These are phyloP conservation scores for Apodemia mormo DNA, from an alignment of 2,888 invertebrate species.

Conservation along the genomic window DNA sequence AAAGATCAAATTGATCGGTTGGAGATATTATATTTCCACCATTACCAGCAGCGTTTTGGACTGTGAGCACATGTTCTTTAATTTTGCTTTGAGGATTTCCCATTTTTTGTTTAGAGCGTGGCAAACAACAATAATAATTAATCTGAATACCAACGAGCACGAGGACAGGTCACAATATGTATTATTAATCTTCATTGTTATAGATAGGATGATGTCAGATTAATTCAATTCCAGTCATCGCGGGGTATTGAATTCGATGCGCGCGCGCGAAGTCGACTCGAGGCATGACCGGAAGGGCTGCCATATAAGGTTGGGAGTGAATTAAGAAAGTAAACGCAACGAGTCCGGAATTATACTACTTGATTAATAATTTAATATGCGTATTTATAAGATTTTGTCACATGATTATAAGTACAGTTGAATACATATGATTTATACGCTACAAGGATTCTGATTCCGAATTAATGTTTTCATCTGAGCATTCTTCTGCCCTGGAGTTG, in stretches of 20 bases:
- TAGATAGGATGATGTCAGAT: too few relatives aligned
- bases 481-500: too few relatives aligned
- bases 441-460: not conserved
- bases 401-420: not conserved
- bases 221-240: too few relatives aligned
- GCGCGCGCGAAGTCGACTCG: too few relatives aligned
- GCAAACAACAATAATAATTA: not conserved
- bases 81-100: not conserved
- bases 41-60: not conserved
- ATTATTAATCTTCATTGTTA: too few relatives aligned
- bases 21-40: not conserved
- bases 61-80: not conserved
- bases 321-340: not conserved
- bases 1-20: not conserved
- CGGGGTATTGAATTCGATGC: too few relatives aligned
- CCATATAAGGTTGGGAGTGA: not conserved
- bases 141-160: not conserved
- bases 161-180: too few relatives aligned
- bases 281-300: too few relatives aligned
- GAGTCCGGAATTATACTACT: not conserved
- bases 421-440: not conserved
- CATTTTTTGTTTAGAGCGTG: not conserved
- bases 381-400: not conserved
- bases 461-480: too few relatives aligned
- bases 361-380: not conserved